Evolutionary conservation across 2,797 vertebrate genomes (phyloP).

Genomic region (Paratrypauchen microcephalus): DNA sequence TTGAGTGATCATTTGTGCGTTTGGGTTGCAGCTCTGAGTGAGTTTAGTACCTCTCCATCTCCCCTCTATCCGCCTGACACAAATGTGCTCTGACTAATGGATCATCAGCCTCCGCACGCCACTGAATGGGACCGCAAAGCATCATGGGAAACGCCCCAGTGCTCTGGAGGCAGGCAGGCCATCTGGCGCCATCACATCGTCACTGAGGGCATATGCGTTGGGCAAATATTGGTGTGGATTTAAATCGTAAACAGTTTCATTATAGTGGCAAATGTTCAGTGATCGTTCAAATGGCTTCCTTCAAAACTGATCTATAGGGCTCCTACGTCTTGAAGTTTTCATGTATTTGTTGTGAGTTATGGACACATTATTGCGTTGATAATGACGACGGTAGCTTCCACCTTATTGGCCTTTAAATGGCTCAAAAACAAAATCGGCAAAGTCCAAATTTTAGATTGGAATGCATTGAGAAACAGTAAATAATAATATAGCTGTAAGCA

Average conservation of each 20-base stretch:
- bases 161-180: background rate
- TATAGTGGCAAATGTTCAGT: background rate
- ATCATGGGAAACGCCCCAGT: background rate
- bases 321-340: background rate
- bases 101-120: background rate
- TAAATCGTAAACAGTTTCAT: background rate
- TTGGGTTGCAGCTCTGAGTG: background rate
- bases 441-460: no score
- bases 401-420: no score
- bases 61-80: background rate
- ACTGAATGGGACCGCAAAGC: conserved; percentile 1
- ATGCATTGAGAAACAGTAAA: no score
- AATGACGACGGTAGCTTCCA: no score
- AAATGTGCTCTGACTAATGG: conserved; percentile 11
- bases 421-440: no score
- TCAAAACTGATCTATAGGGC: background rate
- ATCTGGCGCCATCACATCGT: background rate
- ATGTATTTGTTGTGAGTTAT: background rate
- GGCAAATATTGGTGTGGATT: background rate
- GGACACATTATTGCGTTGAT: background rate
- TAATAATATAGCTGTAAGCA: no score
- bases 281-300: background rate
- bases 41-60: conserved; percentile 1
- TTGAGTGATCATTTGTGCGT: conserved; percentile 7
- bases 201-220: background rate